phyloP scores from a whole-genome alignment of 2,888 invertebrate genomes.

The Candidula unifasciata region DNA sequence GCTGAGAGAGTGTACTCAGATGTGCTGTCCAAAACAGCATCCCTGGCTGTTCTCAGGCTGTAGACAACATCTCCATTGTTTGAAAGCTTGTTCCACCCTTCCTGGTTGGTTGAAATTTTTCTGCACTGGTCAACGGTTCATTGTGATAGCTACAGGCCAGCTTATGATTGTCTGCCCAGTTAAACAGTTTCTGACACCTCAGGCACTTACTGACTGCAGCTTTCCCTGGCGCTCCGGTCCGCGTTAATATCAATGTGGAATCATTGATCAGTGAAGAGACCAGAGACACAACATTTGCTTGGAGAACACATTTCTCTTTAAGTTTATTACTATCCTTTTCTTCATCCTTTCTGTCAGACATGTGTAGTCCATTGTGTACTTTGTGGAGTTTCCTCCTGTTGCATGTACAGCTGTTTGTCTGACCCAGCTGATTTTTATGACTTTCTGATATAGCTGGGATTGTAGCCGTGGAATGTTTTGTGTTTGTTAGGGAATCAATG shows the following conservation, averaged over 20 bases:
- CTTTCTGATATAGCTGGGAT: neutral
- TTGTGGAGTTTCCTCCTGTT: neutral
- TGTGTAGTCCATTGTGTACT: neutral
- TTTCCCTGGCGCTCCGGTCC: conserved; percentile 40
- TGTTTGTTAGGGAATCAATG: neutral
- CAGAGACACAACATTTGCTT: neutral
- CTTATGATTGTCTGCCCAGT: conserved; percentile 72
- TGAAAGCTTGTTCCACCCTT: conserved; percentile 66
- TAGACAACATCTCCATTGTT: conserved; percentile 74
- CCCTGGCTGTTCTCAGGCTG: conserved; percentile 59
- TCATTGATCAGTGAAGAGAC: neutral
- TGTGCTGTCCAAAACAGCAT: neutral
- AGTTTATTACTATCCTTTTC: neutral
- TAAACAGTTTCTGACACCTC: conserved; percentile 73
- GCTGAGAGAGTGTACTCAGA: neutral
- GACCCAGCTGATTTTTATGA: neutral
- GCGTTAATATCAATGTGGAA: neutral
- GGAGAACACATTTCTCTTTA: neutral
- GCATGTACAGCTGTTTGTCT: neutral
- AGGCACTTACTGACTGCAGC: conserved; percentile 71
- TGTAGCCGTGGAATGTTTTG: neutral
- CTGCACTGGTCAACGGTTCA: conserved; percentile 70
- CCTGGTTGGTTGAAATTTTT: conserved; percentile 71
- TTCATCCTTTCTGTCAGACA: neutral
- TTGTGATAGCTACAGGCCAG: conserved; percentile 73